These are phyloP conservation scores for Luscinia luscinia DNA, from an alignment of 2,797 vertebrate genomes.

Conservation along the genomic window DNA sequence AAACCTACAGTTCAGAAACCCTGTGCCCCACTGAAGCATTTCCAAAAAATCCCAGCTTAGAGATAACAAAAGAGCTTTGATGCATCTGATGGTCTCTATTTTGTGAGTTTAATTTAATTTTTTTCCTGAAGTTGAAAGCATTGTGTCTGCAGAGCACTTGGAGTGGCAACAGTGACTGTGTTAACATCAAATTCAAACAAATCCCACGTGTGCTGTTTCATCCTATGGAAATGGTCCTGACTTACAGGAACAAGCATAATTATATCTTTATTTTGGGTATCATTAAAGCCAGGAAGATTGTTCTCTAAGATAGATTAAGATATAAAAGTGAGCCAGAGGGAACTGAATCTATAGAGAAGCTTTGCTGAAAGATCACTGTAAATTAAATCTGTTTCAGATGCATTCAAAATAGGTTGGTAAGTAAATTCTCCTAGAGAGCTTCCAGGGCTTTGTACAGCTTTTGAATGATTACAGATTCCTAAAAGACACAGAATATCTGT, in stretches of 20 bases:
- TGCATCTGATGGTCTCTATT: not conserved
- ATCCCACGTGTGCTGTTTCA: not conserved
- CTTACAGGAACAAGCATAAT: not conserved
- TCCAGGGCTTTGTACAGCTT: not conserved
- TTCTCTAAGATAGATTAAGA: not conserved
- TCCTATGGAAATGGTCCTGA: not conserved
- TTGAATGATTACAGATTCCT: not conserved
- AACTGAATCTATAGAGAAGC: not conserved
- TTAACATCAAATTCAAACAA: not conserved
- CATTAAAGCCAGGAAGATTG: not conserved
- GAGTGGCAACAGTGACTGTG: not conserved
- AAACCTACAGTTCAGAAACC: not conserved
- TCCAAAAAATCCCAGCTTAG: not conserved
- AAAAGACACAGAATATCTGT: not conserved
- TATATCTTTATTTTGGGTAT: not conserved
- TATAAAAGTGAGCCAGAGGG: not conserved
- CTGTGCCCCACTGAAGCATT: not conserved
- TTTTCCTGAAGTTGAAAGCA: not conserved
- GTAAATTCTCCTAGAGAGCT: not conserved
- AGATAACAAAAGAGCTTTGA: not conserved
- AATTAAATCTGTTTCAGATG: not conserved
- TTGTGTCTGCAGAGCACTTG: not conserved
- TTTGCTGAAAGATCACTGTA: not conserved
- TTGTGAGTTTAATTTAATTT: slow-evolving; percentile 6
- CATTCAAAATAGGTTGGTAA: not conserved